Conservation (phyloP, 2,888 invertebrate genomes). For the Tholera decimalis region DNA sequence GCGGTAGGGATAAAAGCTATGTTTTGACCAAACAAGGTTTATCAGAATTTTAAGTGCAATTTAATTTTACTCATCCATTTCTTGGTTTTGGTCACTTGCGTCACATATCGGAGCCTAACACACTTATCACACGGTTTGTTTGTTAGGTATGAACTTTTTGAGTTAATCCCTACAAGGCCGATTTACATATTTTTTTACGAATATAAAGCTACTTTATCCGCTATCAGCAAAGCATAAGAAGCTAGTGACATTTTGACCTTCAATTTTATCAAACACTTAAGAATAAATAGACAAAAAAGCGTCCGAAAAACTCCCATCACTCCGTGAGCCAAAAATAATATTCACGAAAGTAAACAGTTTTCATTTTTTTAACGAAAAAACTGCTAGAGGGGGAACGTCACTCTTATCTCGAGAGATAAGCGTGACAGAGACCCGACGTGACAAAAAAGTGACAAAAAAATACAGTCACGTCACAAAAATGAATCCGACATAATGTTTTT, state of each 20-base stretch:
- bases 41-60: too few relatives aligned
- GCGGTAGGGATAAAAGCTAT: too few relatives aligned
- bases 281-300: constrained; percentile 12
- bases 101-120: too few relatives aligned
- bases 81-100: too few relatives aligned
- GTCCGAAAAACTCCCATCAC: neutral
- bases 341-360: constrained; percentile 48
- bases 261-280: constrained; percentile 20
- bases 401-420: constrained; percentile 72
- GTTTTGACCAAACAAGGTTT: too few relatives aligned
- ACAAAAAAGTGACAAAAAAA: constrained; percentile 71
- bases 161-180: too few relatives aligned
- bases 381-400: constrained; percentile 59
- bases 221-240: too few relatives aligned
- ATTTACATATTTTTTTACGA: neutral
- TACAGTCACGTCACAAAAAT: constrained; percentile 64
- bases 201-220: too few relatives aligned
- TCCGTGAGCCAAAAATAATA: constrained; percentile 34
- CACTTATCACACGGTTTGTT: too few relatives aligned
- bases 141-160: too few relatives aligned
- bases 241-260: constrained; percentile 1
- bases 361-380: constrained; percentile 62
- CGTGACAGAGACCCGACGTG: constrained; percentile 68
- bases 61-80: too few relatives aligned
- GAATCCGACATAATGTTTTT: constrained; percentile 66